Base-by-base conservation (phyloP, 2,888 invertebrate genomes). In the Philhelius pedissequus region DNA sequence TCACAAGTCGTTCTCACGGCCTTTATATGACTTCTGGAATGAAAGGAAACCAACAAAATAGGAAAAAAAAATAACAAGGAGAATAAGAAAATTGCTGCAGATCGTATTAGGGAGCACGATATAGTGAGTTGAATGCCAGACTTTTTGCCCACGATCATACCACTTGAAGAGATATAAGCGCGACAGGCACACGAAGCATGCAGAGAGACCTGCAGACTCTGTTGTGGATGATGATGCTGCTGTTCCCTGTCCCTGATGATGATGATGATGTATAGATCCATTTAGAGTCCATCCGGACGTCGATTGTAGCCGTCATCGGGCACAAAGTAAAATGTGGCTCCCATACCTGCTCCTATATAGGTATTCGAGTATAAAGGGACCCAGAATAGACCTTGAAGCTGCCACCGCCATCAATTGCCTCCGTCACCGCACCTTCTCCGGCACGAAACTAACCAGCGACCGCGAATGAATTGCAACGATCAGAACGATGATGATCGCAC, bases 1-100 rank as follows among this genome's bases (percentile, higher is more conserved):
- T 86, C 73, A 68, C 86, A 76, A 86, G 86, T 78, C 86, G 87
- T 87, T 87, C 87, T 87, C 87, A 87, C 87, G 87, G 87, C 87
- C 87, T 87, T 87, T 87, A 86, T 87, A 87, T 87, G 87, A 87
- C 87, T 87, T 80, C 69, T 86, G 81, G 76, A 86, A 86, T 84
- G 84, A 84, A 75, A 84, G 40, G 60, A 45, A 80, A 69, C 74
- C 54, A 70, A 82, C 50, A 80, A 71, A 79, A 20, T 15, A 25
- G 1, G 2, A n/a, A 0, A 25, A 9, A 35, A 68, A 32, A 45
- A 30, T 18, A 56, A 38, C 27, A 35, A 0, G 52, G 27, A 76
- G 76, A 70, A 56, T 27, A 66, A 70, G 60, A 80, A 75, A 80
- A 84, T 80, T 84, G 80, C 84, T 70, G 66, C 50, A 56, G 71